Percentiles rank a stretch among this genome's conserved stretches.
These are phyloP conservation scores for Fukomys damarensis DNA, from an alignment of 2,113 vertebrate genomes.

Conservation along the genomic window DNA sequence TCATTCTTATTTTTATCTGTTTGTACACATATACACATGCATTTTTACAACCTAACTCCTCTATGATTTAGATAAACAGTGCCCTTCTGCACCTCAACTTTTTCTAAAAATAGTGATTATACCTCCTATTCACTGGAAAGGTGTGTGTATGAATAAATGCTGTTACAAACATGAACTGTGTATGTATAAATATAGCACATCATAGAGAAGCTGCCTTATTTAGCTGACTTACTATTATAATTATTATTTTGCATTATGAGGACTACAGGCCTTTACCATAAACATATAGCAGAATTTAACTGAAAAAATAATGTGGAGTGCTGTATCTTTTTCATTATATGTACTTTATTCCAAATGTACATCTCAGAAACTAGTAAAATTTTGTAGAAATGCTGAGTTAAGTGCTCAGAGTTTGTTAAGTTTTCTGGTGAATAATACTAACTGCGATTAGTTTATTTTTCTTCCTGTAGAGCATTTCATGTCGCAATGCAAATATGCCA, in stretches of 20 bases:
- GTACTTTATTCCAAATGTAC: neutral
- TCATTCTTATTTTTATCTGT: neutral
- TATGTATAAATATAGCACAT: neutral
- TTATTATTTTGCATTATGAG: neutral
- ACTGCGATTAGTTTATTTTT: slow-evolving; percentile 5
- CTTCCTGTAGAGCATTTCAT: slow-evolving; percentile 47
- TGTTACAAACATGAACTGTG: neutral
- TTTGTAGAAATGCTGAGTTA: slow-evolving; percentile 29
- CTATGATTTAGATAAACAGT: neutral
- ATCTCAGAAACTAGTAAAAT: slow-evolving; percentile 46
- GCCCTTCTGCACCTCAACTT: neutral
- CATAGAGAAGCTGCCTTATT: neutral
- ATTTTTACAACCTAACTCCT: neutral
- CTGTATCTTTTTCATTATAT: neutral
- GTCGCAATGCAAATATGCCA: slow-evolving; percentile 19
- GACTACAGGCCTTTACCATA: neutral
- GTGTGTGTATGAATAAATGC: neutral
- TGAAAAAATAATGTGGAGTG: neutral
- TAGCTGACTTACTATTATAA: neutral
- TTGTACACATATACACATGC: neutral
- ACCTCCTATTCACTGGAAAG: neutral
- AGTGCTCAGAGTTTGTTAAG: slow-evolving; percentile 20
- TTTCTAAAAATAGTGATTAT: neutral
- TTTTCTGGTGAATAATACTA: slow-evolving; percentile 39
- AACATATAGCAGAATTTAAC: neutral